Conservation (phyloP, 2,113 vertebrate species). For the Phyllopteryx taeniolatus region DNA sequence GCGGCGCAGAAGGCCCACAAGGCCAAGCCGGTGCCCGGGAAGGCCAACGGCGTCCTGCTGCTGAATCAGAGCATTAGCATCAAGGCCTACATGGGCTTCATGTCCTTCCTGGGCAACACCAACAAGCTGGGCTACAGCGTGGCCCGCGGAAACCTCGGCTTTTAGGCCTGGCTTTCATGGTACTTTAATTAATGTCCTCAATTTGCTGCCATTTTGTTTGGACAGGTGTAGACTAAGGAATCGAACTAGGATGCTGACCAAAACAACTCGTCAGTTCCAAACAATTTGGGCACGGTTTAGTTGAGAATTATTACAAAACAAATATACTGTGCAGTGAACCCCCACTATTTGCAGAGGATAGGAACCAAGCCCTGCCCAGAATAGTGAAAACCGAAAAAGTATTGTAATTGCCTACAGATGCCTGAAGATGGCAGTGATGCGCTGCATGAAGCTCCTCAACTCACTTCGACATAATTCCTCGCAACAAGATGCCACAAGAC, state of each 20-base stretch:
- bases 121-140: constrained; percentile 82
- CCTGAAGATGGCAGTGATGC: no score
- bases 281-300: neutral
- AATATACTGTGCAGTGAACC: no score
- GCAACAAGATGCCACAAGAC: no score
- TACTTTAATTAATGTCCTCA: neutral
- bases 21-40: constrained; percentile 61
- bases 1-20: constrained; percentile 65
- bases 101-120: constrained; percentile 79
- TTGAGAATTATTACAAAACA: neutral
- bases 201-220: neutral
- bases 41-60: constrained; percentile 68
- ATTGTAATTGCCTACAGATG: no score
- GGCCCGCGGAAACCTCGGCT: constrained; percentile 78
- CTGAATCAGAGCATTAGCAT: constrained; percentile 73
- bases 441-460: no score
- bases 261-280: neutral
- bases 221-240: neutral
- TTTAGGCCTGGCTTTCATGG: constrained; percentile 56
- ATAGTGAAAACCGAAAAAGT: no score
- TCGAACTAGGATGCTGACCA: no score
- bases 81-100: constrained; percentile 75
- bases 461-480: no score
- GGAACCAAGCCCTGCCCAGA: no score
- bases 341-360: no score